Percentiles rank a stretch among this genome's conserved stretches.
phyloP scores from a whole-genome alignment of 1,140 invertebrate species.

The Pemphigus obesinymphae region DNA sequence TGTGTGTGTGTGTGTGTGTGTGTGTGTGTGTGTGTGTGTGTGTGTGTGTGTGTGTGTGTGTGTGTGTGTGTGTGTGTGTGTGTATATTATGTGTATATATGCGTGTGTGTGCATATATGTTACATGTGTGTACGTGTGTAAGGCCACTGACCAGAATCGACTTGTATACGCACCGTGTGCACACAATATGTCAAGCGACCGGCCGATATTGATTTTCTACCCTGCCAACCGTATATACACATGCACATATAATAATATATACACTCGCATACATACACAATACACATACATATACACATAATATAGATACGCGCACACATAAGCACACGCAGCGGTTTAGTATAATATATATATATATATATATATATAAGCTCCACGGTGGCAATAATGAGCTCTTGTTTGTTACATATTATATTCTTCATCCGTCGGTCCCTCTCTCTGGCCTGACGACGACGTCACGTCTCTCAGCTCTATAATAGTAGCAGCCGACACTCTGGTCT shows the following conservation, averaged over 20 bases:
- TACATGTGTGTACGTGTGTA: not conserved
- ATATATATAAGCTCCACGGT: not conserved
- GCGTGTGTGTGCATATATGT: not conserved
- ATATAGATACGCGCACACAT: not conserved
- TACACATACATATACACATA: not conserved
- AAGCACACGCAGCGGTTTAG: not conserved
- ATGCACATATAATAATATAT: too few species aligned
- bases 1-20: too few species aligned
- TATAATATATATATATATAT: too few species aligned
- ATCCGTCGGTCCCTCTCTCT: not conserved
- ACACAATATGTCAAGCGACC: conserved; percentile 21
- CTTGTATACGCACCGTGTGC: conserved; percentile 1
- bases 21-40: too few species aligned
- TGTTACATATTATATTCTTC: conserved; percentile 9
- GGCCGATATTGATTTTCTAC: conserved; percentile 31
- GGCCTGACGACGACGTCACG: not conserved
- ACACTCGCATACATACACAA: not conserved
- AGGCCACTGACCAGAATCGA: not conserved
- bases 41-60: too few species aligned
- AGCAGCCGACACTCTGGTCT: not conserved
- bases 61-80: too few species aligned
- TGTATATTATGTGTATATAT: too few species aligned
- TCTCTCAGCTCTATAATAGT: not conserved
- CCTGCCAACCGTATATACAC: not conserved
- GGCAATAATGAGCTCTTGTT: conserved; percentile 5